These are phyloP conservation scores for Chalcosyrphus nemorum DNA, from an alignment of 2,888 invertebrate species.

Conservation along the genomic window DNA sequence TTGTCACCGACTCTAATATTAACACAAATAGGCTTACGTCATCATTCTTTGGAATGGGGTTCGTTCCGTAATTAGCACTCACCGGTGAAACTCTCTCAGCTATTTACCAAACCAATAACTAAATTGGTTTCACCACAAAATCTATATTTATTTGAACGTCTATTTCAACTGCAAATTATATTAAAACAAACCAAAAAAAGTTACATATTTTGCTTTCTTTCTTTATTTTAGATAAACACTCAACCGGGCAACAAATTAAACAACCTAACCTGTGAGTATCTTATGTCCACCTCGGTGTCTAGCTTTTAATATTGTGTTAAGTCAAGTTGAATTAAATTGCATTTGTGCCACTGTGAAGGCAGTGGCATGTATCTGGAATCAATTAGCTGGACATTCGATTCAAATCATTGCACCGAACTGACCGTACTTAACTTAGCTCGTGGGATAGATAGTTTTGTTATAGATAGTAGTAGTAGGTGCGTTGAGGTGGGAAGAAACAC, in stretches of 20 bases:
- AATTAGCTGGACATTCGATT: slow-evolving; percentile 42
- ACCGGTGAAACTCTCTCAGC: slow-evolving; percentile 6
- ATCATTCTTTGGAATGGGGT: neutral
- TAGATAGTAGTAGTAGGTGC: neutral
- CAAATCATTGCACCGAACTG: slow-evolving; percentile 43
- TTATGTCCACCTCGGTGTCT: neutral
- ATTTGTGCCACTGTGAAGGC: slow-evolving; percentile 31
- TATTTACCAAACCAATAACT: neutral
- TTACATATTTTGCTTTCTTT: neutral
- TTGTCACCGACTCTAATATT: neutral
- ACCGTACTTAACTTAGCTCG: neutral
- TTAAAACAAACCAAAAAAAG: neutral
- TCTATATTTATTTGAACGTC: neutral
- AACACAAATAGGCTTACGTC: slow-evolving; percentile 1
- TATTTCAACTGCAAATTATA: neutral
- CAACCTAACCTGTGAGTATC: slow-evolving; percentile 20
- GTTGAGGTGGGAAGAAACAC: neutral
- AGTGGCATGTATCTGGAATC: slow-evolving; percentile 22
- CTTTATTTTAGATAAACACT: slow-evolving; percentile 2
- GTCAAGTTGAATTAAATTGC: slow-evolving; percentile 43
- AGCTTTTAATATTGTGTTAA: neutral
- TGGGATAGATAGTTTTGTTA: neutral
- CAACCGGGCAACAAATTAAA: neutral
- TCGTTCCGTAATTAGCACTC: slow-evolving; percentile 2
- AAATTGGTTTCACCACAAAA: neutral